Conservation (phyloP, 2,113 vertebrate species). For the Chaenocephalus aceratus region DNA sequence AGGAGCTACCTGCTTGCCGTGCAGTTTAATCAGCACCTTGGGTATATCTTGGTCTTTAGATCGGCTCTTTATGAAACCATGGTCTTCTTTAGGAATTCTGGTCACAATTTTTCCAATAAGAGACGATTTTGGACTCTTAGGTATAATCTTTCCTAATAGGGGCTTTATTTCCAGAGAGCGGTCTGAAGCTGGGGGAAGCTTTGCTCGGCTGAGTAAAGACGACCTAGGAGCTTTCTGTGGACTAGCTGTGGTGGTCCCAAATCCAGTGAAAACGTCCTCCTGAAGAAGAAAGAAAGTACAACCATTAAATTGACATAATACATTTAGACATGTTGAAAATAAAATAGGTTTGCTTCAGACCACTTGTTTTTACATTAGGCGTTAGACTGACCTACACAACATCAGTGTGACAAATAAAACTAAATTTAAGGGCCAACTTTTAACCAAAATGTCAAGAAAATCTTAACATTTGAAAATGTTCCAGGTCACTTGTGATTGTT, state of each 20-base stretch:
- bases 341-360: neutral
- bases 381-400: neutral
- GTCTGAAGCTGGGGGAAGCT: constrained; percentile 43
- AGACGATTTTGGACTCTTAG: constrained; percentile 49
- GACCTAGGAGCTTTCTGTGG: constrained; percentile 49
- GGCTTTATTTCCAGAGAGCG: constrained; percentile 47
- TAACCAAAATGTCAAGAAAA: too few relatives aligned
- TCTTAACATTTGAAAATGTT: too few relatives aligned
- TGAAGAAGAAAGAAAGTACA: constrained; percentile 57
- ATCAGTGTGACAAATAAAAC: neutral
- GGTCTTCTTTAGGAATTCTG: constrained; percentile 55
- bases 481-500: too few relatives aligned
- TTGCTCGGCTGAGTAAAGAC: constrained; percentile 13
- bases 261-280: constrained; percentile 89
- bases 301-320: neutral
- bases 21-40: constrained; percentile 62
- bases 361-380: neutral
- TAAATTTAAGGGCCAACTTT: too few relatives aligned
- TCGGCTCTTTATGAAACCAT: constrained; percentile 12
- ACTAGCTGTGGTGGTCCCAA: constrained; percentile 75
- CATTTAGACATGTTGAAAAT: neutral
- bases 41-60: constrained; percentile 41
- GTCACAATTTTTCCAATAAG: constrained; percentile 68
- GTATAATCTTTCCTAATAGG: constrained; percentile 63
- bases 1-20: constrained; percentile 41